Percentiles rank a stretch among this genome's conserved stretches.
phyloP scores from a whole-genome alignment of 2,113 vertebrate genomes.

The Anthoscopus minutus region DNA sequence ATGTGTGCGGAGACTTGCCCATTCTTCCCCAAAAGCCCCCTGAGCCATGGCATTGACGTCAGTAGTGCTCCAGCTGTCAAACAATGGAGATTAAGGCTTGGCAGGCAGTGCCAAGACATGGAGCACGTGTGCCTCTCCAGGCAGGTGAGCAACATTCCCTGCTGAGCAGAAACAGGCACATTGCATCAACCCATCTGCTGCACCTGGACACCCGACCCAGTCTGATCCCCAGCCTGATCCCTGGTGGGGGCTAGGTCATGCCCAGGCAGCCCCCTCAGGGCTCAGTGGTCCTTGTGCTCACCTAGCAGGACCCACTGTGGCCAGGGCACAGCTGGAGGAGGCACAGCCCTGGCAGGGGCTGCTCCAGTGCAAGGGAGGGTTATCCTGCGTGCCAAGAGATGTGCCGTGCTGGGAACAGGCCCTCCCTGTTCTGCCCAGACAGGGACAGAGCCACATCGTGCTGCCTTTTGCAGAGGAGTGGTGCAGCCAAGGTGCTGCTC shows the following conservation, averaged over 20 bases:
- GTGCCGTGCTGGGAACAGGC: not conserved
- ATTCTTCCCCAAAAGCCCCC: conserved; percentile 37
- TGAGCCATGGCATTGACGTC: conserved; percentile 64
- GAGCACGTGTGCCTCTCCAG: not conserved
- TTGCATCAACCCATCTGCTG: not conserved
- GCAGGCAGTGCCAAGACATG: not conserved
- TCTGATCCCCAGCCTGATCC: not conserved
- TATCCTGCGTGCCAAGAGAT: not conserved
- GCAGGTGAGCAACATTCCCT: conserved; percentile 32
- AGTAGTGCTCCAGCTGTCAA: conserved; percentile 37
- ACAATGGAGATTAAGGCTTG: conserved; percentile 31
- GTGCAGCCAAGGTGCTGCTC: not conserved
- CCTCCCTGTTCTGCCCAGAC: not conserved
- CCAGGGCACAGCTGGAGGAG: not conserved
- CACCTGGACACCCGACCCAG: not conserved
- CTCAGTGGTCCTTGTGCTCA: rapidly evolving
- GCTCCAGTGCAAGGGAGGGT: not conserved
- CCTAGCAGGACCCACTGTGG: not conserved
- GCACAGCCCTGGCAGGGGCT: not conserved
- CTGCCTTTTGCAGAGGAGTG: not conserved
- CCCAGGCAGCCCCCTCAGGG: not conserved
- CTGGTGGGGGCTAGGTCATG: rapidly evolving
- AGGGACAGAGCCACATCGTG: not conserved
- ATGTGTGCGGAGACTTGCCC: conserved; percentile 39
- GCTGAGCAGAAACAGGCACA: conserved; percentile 12